Conservation (phyloP, 2,113 vertebrate genomes). For the Oenanthe oenanthe region DNA sequence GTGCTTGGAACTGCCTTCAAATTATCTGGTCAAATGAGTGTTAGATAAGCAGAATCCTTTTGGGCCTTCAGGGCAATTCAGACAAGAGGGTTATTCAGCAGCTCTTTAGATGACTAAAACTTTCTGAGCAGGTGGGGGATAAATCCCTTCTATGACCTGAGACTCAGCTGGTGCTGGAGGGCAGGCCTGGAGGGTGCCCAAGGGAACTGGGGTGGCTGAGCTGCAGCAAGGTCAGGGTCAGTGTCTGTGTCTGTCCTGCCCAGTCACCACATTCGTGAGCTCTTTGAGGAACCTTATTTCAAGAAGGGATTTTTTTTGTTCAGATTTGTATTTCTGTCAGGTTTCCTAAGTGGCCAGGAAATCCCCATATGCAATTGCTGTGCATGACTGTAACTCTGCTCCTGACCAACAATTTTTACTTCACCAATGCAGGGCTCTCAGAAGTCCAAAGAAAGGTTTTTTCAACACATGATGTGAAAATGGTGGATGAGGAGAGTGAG, state of each 20-base stretch:
- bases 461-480: background rate
- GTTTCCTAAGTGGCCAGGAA: background rate
- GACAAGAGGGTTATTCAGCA: conserved; percentile 48
- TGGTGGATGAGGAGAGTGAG: accelerated
- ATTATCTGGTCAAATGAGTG: conserved; percentile 20
- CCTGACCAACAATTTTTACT: background rate
- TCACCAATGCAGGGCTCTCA: background rate
- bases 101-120: conserved; percentile 36
- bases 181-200: background rate
- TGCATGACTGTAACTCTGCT: background rate
- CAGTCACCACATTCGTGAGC: background rate
- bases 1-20: conserved; percentile 25
- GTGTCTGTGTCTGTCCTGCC: background rate
- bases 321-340: background rate
- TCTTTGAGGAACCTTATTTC: background rate
- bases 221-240: background rate
- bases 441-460: background rate
- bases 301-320: background rate
- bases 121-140: conserved; percentile 16
- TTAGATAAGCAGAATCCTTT: conserved; percentile 42
- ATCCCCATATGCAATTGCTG: background rate
- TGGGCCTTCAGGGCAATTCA: conserved; percentile 20
- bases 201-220: background rate
- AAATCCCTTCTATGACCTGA: background rate
- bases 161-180: background rate